Evolutionary conservation across 2,113 vertebrate species (phyloP).

Genomic region (Uria lomvia): DNA sequence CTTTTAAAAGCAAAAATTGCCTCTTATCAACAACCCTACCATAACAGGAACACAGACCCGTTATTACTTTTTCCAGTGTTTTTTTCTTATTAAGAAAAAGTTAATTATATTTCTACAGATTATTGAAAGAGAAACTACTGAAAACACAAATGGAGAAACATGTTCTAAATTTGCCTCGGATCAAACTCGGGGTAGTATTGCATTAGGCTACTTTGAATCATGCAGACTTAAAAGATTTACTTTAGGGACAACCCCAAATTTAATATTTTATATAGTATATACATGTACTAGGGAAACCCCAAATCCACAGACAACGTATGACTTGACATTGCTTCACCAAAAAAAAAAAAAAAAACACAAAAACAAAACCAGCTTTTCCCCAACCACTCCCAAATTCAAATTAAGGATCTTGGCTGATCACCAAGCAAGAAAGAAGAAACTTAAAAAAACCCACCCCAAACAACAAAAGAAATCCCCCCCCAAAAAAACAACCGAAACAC

Average conservation of each 20-base stretch:
- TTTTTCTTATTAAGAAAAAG: background rate
- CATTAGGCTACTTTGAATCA: background rate
- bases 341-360: too few relatives aligned
- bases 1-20: background rate
- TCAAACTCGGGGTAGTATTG: background rate
- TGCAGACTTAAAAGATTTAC: background rate
- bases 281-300: background rate
- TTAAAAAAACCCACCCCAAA: background rate
- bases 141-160: background rate
- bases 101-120: background rate
- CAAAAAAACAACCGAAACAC: rapidly evolving
- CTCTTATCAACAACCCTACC: background rate
- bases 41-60: background rate
- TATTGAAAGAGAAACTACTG: background rate
- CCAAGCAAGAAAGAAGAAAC: background rate
- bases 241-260: background rate
- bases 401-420: background rate
- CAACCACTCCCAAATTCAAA: background rate
- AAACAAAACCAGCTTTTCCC: background rate
- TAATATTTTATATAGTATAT: background rate
- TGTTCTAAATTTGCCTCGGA: background rate
- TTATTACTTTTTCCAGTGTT: background rate
- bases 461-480: rapidly evolving
- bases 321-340: background rate
- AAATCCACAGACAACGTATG: background rate